phyloP scores from a whole-genome alignment of 1,140 invertebrate genomes.

The Anoplolepis gracilipes region DNA sequence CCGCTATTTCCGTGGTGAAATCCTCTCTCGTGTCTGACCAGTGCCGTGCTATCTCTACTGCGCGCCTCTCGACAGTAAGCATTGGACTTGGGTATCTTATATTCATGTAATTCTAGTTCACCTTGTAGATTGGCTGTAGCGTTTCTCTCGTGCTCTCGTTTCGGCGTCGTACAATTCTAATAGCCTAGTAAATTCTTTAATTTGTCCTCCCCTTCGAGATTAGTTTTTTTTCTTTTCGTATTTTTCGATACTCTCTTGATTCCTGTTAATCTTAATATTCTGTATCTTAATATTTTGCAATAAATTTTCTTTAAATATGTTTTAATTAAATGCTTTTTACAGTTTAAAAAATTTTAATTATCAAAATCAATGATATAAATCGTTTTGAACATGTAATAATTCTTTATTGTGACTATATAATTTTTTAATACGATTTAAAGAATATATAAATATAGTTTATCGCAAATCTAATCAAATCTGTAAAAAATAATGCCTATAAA shows the following conservation, averaged over 20 bases:
- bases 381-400: not conserved
- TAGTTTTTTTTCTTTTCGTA: not conserved
- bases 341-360: not conserved
- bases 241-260: not conserved
- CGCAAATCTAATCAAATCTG: not conserved
- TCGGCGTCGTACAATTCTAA: slow-evolving; percentile 1
- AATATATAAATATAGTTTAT: slow-evolving; percentile 10
- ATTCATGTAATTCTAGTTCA: slow-evolving; percentile 47
- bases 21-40: slow-evolving; percentile 38
- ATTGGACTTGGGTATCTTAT: slow-evolving; percentile 24
- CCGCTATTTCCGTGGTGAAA: slow-evolving; percentile 34
- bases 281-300: not conserved
- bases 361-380: not conserved
- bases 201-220: not conserved
- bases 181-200: slow-evolving; percentile 14
- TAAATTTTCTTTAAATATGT: no score
- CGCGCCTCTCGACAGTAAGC: not conserved
- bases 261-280: not conserved
- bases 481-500: not conserved
- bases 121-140: slow-evolving; percentile 12
- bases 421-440: not conserved
- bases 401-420: not conserved
- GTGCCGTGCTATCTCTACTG: slow-evolving; percentile 14
- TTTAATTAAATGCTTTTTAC: no score
- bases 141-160: not conserved